Percentiles rank a stretch among this genome's conserved stretches.
Evolutionary conservation across 1,140 invertebrate genomes (phyloP).

Genomic region (Centruroides sculpturatus): DNA sequence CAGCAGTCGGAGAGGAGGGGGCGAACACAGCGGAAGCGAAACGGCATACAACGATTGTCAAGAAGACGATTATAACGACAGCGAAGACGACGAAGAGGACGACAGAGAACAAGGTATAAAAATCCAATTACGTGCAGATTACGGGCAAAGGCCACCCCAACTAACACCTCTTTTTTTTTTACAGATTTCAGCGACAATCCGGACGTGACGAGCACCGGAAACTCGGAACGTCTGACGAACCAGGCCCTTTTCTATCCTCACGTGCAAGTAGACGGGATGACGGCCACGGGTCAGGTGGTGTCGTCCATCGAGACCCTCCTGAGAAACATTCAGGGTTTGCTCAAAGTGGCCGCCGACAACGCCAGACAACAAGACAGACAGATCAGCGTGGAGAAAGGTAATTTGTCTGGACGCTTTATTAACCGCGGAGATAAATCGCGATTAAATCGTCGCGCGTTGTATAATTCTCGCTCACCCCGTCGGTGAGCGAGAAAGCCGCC

Average conservation of each 20-base stretch:
- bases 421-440: no score
- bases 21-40: slow-evolving; percentile 45
- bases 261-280: slow-evolving; percentile 25
- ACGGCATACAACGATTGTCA: slow-evolving; percentile 36
- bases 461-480: no score
- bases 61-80: slow-evolving; percentile 55
- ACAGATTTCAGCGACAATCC: slow-evolving; percentile 22
- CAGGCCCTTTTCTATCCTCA: slow-evolving; percentile 6
- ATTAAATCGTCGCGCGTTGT: no score
- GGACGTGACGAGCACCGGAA: slow-evolving; percentile 21
- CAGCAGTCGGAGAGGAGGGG: slow-evolving; percentile 27
- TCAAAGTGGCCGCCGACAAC: slow-evolving; percentile 89
- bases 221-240: slow-evolving; percentile 16
- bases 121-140: neutral
- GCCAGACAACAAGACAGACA: slow-evolving; percentile 86
- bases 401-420: slow-evolving; percentile 1
- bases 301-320: slow-evolving; percentile 82
- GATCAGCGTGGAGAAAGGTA: slow-evolving; percentile 93
- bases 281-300: slow-evolving; percentile 27
- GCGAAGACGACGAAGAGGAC: slow-evolving; percentile 35
- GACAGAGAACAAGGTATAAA: slow-evolving; percentile 24
- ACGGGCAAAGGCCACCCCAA: no score
- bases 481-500: no score
- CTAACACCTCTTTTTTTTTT: neutral
- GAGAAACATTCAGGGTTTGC: slow-evolving; percentile 83